A percentile compares a stretch with the other conserved stretches of the same genome.
phyloP scores from a whole-genome alignment of 92 coral and sea anemone genomes.

The Micromussa lordhowensis region DNA sequence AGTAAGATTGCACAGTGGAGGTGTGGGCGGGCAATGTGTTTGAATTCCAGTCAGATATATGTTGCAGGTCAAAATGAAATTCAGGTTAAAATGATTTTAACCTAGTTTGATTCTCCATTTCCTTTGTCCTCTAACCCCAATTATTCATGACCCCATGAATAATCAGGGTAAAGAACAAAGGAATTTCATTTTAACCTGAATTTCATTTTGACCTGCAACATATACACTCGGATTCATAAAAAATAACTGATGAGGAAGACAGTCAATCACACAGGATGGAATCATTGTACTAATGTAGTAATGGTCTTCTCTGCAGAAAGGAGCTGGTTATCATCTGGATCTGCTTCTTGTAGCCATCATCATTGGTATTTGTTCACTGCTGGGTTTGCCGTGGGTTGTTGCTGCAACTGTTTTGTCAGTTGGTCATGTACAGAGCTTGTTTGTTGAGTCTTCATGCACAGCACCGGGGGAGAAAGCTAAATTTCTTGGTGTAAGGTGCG shows the following conservation, averaged over 20 bases:
- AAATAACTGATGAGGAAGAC: background rate
- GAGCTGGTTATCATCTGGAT: constrained; percentile 99
- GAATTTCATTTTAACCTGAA: too few relatives aligned
- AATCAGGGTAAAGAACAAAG: too few relatives aligned
- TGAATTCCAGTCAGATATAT: too few relatives aligned
- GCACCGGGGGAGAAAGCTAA: constrained; percentile 97
- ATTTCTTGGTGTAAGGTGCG: constrained; percentile 95
- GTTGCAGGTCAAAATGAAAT: too few relatives aligned
- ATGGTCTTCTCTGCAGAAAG: constrained; percentile 73
- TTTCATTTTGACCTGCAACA: too few relatives aligned
- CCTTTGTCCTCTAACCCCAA: too few relatives aligned
- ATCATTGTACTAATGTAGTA: background rate
- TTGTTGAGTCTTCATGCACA: constrained; percentile 89
- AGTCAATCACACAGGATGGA: too few relatives aligned
- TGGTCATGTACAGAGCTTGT: constrained; percentile 97
- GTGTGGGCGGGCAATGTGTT: too few relatives aligned
- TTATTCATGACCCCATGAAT: too few relatives aligned
- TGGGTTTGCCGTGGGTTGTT: constrained; percentile 97
- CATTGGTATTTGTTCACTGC: constrained; percentile 89
- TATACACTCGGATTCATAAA: background rate
- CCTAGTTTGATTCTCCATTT: too few relatives aligned
- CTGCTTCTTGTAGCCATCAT: constrained; percentile 84
- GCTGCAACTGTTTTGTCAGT: constrained; percentile 97
- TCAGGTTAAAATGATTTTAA: too few relatives aligned
- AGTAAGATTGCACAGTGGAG: too few relatives aligned